A percentile compares a stretch with the other conserved stretches of the same genome.
Evolutionary conservation across 2,888 invertebrate species (phyloP).

Genomic region (Athrips mouffetella): DNA sequence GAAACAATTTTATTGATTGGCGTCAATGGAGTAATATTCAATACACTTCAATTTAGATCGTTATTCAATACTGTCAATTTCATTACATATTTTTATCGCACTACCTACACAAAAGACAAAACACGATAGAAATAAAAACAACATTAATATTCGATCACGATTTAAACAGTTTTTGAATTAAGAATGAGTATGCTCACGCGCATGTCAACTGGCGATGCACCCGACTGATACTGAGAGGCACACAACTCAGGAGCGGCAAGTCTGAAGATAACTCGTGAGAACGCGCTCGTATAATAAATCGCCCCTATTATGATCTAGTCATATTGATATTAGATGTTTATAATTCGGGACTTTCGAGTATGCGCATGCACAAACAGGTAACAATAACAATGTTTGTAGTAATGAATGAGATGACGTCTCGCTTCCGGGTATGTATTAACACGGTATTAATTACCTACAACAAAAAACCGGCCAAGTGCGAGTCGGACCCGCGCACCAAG

Average conservation of each 20-base stretch:
- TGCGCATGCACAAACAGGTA: background rate
- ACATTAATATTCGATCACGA: no score
- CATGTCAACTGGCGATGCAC: constrained; percentile 61
- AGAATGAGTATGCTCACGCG: constrained; percentile 40
- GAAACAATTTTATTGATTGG: background rate
- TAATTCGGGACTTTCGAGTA: background rate
- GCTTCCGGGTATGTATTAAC: background rate
- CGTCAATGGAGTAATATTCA: background rate
- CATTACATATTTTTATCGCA: no score
- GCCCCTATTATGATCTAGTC: constrained; percentile 15
- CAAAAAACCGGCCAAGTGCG: no score
- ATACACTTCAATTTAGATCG: background rate
- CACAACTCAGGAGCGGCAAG: constrained; percentile 39
- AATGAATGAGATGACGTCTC: background rate
- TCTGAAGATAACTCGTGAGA: constrained; percentile 50
- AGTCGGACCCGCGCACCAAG: no score
- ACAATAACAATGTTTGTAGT: constrained; percentile 1
- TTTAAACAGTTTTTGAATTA: constrained; percentile 4
- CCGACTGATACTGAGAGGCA: constrained; percentile 12
- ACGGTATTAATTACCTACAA: background rate
- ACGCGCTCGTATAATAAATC: constrained; percentile 42
- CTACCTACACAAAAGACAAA: background rate
- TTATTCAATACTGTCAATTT: no score
- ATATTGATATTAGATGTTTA: constrained; percentile 3
- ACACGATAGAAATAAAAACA: background rate